phyloP scores from a whole-genome alignment of 2,113 vertebrate species.

The Macroglossus sobrinus region DNA sequence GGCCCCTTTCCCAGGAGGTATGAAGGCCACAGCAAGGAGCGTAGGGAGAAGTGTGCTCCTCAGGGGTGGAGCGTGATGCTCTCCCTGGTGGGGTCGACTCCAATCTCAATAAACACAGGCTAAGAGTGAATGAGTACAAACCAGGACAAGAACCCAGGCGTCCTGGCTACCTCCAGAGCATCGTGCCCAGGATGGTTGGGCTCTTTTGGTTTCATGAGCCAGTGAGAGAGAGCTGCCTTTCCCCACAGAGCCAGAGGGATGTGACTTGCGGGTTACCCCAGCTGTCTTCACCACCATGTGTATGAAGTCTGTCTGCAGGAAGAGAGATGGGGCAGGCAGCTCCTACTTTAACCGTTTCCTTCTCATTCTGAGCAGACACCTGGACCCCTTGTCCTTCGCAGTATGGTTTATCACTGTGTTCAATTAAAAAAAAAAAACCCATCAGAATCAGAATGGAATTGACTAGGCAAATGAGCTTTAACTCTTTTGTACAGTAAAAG shows the following conservation, averaged over 20 bases:
- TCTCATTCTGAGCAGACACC: not conserved
- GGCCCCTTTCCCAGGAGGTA: not conserved
- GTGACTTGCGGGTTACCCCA: not conserved
- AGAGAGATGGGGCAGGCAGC: not conserved
- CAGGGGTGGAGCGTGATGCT: rapidly evolving
- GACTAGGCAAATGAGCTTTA: not conserved
- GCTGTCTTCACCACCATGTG: not conserved
- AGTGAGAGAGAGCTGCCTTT: not conserved
- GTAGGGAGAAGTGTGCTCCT: not conserved
- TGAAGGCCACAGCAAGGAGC: not conserved
- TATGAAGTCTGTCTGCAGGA: not conserved
- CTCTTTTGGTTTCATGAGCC: not conserved
- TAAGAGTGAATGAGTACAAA: not conserved
- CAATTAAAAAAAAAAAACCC: not conserved
- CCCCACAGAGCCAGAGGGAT: not conserved
- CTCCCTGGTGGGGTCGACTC: not conserved
- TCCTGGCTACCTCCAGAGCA: not conserved
- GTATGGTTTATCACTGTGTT: not conserved
- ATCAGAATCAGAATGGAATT: not conserved
- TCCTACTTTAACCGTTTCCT: not conserved
- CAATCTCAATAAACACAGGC: not conserved
- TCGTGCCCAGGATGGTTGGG: not conserved
- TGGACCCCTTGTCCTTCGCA: not conserved
- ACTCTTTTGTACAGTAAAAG: not conserved
- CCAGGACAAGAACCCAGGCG: not conserved